Base-by-base conservation (phyloP, 2,888 invertebrate species). In the Odontocerum albicorne region DNA sequence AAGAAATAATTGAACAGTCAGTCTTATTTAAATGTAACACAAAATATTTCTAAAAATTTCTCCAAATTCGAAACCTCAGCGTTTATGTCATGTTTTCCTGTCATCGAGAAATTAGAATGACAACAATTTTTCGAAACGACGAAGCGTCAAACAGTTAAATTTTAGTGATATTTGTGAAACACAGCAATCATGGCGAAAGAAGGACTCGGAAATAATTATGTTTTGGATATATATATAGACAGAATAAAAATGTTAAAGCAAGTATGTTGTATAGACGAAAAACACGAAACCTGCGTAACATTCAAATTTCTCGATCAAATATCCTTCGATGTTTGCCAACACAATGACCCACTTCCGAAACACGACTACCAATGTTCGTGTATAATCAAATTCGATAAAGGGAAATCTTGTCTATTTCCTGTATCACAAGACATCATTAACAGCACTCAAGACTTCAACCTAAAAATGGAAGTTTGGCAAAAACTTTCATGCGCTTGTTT, bases 401-500 rank as follows among this genome's bases (percentile, higher is more conserved):
- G 51, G 4, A 51, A 27, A 27, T 27, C 47, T 6, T 47, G 47
- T 8, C 15, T 47, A 7, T 47, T 47, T 20, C 36, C 10, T 1
- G 36, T 22, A 13, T 16, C 21, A 1, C 16, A 16, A 4, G 35
- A 12, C 15, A 36, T 47, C 43, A 32, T 33, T 4, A 43, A 33
- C 13, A 16, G 19, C 16, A 13, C 22, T 1, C 43, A 16, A 1
- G 36, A 51, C 2, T 22, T 12, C 15, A 44, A 22, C 4, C 7
- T 54, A 8, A 19, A 36, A 12, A 43, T 54, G 12, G 47, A 49
- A 13, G 43, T 49, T 1, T 54, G 27, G 21, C 54, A 54, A 22
- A 54, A 43, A 33, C 35, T 54, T 17, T 33, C 35, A 15, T 43
- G 49, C 16, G 27, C 54, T 13, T 54, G 49, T 27, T 17, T 54